Evolutionary conservation across 2,888 invertebrate species (phyloP), one percentile per base, ranked within the genome.

Genomic region (Brachypalpus laphriformis): DNA sequence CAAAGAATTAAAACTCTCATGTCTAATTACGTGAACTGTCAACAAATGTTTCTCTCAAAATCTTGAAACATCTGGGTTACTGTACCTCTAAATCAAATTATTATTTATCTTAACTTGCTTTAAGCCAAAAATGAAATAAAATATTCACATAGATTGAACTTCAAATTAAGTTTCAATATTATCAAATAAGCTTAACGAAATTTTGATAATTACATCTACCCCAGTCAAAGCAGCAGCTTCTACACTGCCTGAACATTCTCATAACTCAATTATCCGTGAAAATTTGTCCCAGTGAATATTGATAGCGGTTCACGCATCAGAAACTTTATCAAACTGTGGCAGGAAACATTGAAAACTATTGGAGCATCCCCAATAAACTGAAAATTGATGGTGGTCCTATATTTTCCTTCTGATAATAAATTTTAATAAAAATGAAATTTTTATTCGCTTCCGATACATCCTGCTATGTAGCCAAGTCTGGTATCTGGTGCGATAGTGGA

Each of bases 271-370:
- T 74, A 74, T 51, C 74, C 66, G 22, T 76, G 42, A 57, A 63
- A 74, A 68, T 68, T 16, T 54, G 66, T 59, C 28, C 45, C 47
- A 56, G 45, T 14, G 28, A 74, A 81, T 81, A 74, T 74, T 63
- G 68, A 81, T 81, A 61, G 61, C 22, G 25, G 45, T 81, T 74
- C 37, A 81, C 74, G 81, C 81, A 56, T 74, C 68, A 47, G 34
- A 81, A 42, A 28, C 57, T 83, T 65, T 83, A 65, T 83, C 78
- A 83, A 83, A 80, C 83, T 49, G 74, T 68, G 70, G 70, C 74
- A 83, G 83, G 74, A 83, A 83, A 80, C 80, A 83, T 83, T 83
- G 83, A 78, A 83, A 83, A 83, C 83, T 80, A 83, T 74, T 75
- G 74, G 74, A 83, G 83, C 80, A 83, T 80, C 74, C 25, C 80